These are phyloP conservation scores for Mylabris phalerata DNA, from an alignment of 1,140 invertebrate species.

Conservation along the genomic window DNA sequence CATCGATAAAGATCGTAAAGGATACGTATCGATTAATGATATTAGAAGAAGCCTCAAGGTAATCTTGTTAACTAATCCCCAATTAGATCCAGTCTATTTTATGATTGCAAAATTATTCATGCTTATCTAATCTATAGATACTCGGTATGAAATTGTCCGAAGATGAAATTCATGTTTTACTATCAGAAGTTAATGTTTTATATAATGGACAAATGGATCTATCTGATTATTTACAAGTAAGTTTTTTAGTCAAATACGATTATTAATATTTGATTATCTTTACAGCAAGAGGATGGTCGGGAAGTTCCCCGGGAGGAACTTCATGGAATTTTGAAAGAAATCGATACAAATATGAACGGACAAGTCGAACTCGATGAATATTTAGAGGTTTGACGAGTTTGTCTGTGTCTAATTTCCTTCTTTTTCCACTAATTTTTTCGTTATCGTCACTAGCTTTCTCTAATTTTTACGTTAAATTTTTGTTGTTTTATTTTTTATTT, in stretches of 20 bases:
- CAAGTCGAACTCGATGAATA: conserved; percentile 98
- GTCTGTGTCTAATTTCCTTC: conserved; percentile 3
- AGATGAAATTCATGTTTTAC: conserved; percentile 56
- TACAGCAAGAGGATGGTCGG: conserved; percentile 80
- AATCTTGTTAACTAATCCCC: conserved; percentile 23
- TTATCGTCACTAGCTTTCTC: not conserved
- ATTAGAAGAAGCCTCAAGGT: conserved; percentile 92
- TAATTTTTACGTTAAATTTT: not conserved
- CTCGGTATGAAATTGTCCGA: conserved; percentile 51
- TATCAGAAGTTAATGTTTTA: conserved; percentile 58
- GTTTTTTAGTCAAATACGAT: conserved; percentile 10
- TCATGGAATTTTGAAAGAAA: conserved; percentile 95
- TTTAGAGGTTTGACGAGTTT: conserved; percentile 71
- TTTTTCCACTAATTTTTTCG: not conserved
- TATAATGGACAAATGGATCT: conserved; percentile 67
- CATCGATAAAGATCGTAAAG: conserved; percentile 93
- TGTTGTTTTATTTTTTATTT: not conserved
- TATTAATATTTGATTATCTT: conserved; percentile 38
- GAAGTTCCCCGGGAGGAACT: conserved; percentile 90
- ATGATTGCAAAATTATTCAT: not conserved
- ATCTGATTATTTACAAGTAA: conserved; percentile 69
- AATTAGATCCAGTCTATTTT: not conserved
- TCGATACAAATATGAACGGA: conserved; percentile 99
- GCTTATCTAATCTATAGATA: conserved; percentile 47
- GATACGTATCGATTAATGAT: conserved; percentile 97